phyloP scores from a whole-genome alignment of 2,797 vertebrate species.

The Falco columbarius region DNA sequence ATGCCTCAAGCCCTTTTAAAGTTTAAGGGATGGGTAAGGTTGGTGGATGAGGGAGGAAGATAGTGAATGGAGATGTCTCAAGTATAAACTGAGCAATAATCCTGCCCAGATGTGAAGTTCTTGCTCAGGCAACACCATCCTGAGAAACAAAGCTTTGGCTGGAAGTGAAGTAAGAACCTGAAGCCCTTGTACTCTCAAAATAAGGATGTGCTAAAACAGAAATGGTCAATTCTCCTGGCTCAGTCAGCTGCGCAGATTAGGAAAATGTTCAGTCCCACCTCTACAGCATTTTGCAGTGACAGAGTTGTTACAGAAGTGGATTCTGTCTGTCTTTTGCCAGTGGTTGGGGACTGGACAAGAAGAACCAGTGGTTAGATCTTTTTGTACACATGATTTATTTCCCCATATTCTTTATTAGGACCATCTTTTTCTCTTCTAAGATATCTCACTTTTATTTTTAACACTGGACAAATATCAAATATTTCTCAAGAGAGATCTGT shows the following conservation, averaged over 20 bases:
- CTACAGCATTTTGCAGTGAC: background rate
- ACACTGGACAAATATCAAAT: slow-evolving; percentile 22
- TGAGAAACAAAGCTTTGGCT: background rate
- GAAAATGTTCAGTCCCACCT: background rate
- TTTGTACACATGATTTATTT: background rate
- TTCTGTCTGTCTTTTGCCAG: background rate
- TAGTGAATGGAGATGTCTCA: background rate
- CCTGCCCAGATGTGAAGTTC: background rate
- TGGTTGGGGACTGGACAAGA: background rate
- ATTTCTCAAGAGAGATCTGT: slow-evolving; percentile 30
- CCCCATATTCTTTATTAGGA: background rate
- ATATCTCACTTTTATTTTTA: slow-evolving; percentile 36
- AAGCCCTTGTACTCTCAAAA: background rate
- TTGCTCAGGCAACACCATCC: background rate
- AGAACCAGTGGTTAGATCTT: background rate
- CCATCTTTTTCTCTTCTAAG: background rate
- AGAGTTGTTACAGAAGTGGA: background rate
- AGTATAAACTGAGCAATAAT: background rate
- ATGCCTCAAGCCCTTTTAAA: background rate
- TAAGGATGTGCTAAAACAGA: background rate
- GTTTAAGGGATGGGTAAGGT: background rate
- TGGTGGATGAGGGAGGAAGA: background rate
- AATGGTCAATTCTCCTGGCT: background rate
- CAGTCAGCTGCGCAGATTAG: background rate
- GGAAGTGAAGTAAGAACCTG: background rate